Evolutionary conservation across 1,140 invertebrate species (phyloP).

Genomic region (Pseudomyrmex cubaensis): DNA sequence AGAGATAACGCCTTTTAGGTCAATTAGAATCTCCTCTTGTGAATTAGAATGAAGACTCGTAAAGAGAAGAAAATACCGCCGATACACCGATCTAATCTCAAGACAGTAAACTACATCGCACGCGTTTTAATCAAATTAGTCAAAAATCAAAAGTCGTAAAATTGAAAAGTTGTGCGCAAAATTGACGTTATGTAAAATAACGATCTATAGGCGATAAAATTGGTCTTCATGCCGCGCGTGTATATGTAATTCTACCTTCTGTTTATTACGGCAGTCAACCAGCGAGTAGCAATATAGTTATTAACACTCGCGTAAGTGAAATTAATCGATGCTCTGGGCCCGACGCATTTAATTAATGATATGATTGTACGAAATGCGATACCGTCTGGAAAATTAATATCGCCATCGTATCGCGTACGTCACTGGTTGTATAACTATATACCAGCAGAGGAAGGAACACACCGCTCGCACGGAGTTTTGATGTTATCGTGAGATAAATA

Average conservation of each 20-base stretch:
- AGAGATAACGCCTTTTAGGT: constrained; percentile 77
- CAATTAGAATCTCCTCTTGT: constrained; percentile 68
- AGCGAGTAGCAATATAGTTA: constrained; percentile 17
- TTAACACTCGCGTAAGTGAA: constrained; percentile 32
- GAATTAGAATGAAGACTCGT: constrained; percentile 37
- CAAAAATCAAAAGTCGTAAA: neutral
- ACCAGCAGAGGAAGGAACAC: neutral
- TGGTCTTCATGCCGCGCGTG: neutral
- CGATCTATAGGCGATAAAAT: neutral
- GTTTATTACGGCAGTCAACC: neutral
- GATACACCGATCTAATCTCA: neutral
- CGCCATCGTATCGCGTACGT: constrained; percentile 51
- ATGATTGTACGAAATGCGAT: constrained; percentile 57
- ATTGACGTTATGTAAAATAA: neutral
- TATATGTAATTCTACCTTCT: neutral
- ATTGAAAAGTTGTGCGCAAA: neutral
- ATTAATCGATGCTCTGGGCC: constrained; percentile 20
- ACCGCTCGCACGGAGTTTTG: constrained; percentile 66
- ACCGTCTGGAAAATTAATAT: constrained; percentile 64
- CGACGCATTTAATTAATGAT: constrained; percentile 64
- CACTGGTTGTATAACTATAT: constrained; percentile 55
- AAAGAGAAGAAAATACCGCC: constrained; percentile 32
- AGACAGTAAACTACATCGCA: neutral
- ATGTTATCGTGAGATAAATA: constrained; percentile 70
- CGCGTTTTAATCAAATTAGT: constrained; percentile 23